Evolutionary conservation across 2,113 vertebrate genomes (phyloP), one percentile per base, ranked within the genome.

Genomic region (Orcinus orca): DNA sequence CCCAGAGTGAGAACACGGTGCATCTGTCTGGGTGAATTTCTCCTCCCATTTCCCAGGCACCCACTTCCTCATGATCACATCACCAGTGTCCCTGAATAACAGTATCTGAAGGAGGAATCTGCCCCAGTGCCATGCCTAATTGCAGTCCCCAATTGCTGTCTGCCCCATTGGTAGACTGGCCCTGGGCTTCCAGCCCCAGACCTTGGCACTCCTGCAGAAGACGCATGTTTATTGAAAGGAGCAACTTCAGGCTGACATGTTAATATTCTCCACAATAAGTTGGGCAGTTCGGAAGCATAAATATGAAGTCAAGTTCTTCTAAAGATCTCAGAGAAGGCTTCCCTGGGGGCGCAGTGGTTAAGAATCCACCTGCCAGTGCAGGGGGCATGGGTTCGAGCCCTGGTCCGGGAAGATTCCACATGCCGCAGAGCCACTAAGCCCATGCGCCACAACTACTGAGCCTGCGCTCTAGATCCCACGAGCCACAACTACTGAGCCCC

Each of bases 221-320:
- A 55, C 5, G 13, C 1, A 25, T 23, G 15, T 25, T 36, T 81
- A 11, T 29, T 73, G 50, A 20, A 14, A 63, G 6, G 17, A 74
- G 44, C 44, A 73, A 58, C 65, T 55, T 62, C 62, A 21, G 20
- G 29, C 2, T 25, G 88, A 58, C 15, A 0, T 87, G 60, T 87
- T 38, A 38, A 58, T 68, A 23, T n/a, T 50, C 4, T 86, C 38
- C n/a, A 26, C 65, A 38, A 18, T 15, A 50, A 14, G 17, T 5
- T 0, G 6, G 2, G 80, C 20, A 1, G 13, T 41, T 47, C 9
- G 62, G 60, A 65, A 67, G 3, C 1, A 0, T 53, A 9, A 76
- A 93, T 63, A 29, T 11, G 25, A 55, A 50, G 0, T 44, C 74
- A 74, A 44, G 33, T 77, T 80, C 73, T 7, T 65, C 47, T 90